These are phyloP conservation scores for Reticulitermes lucifugus DNA, from an alignment of 2,888 invertebrate species.

Conservation along the genomic window DNA sequence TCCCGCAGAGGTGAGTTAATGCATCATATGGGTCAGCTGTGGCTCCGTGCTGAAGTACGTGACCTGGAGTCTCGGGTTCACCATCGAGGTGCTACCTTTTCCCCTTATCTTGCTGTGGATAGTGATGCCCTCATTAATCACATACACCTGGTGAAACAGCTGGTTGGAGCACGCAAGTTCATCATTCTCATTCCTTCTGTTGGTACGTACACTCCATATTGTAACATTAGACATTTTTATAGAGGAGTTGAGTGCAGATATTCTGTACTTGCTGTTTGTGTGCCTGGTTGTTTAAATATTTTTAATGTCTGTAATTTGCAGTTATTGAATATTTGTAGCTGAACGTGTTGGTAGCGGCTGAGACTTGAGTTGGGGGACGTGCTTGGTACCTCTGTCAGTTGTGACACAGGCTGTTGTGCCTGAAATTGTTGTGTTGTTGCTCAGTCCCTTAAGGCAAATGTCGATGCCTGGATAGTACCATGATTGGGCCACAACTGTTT, in stretches of 20 bases:
- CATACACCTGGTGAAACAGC: slow-evolving; percentile 81
- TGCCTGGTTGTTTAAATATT: background rate
- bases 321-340: no score
- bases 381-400: background rate
- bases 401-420: no score
- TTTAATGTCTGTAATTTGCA: no score
- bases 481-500: no score
- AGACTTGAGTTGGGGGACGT: no score
- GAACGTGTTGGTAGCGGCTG: no score
- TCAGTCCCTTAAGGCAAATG: no score
- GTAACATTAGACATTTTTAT: background rate
- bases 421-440: no score
- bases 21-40: slow-evolving; percentile 88
- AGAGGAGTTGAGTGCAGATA: background rate
- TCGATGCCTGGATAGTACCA: no score
- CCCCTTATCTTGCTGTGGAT: slow-evolving; percentile 91
- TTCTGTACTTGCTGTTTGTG: background rate
- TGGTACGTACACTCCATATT: slow-evolving; percentile 69
- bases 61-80: slow-evolving; percentile 82
- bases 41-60: slow-evolving; percentile 89
- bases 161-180: slow-evolving; percentile 85
- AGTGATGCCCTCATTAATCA: slow-evolving; percentile 82
- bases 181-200: slow-evolving; percentile 89
- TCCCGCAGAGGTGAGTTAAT: slow-evolving; percentile 69
- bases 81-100: slow-evolving; percentile 68